Evolutionary conservation across 2,797 vertebrate species (phyloP).

Genomic region (Huso huso): DNA sequence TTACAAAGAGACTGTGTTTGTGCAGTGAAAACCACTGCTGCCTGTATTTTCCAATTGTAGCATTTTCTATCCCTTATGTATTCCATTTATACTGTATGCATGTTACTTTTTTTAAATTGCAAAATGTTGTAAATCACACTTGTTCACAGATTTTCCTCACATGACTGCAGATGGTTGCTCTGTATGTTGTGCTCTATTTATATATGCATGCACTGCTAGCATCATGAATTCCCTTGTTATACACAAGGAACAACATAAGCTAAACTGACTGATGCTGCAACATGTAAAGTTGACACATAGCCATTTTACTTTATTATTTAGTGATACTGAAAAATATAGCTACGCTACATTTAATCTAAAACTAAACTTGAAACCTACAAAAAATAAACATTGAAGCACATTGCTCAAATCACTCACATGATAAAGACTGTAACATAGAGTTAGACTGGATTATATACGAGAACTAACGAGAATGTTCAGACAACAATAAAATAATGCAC

Average conservation of each 20-base stretch:
- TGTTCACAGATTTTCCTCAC: constrained; percentile 5
- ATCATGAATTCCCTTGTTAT: constrained; percentile 3
- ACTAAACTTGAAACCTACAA: no score
- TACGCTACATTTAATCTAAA: no score
- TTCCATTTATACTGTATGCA: no score
- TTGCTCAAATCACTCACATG: no score
- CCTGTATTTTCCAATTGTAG: background rate
- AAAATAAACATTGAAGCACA: no score
- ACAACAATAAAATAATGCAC: constrained; percentile 28
- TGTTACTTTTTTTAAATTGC: constrained; percentile 3
- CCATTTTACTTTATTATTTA: no score
- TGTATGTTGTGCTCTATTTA: background rate
- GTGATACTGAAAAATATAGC: no score
- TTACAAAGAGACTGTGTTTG: no score
- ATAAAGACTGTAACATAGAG: background rate
- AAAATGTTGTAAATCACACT: constrained; percentile 5
- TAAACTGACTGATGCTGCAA: no score
- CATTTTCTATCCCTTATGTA: no score
- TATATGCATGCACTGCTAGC: constrained; percentile 1
- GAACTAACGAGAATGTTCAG: constrained; percentile 17
- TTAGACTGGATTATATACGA: constrained; percentile 12
- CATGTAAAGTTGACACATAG: no score
- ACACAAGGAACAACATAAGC: no score
- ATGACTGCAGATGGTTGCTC: constrained; percentile 2
- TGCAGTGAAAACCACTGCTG: constrained; percentile 1